phyloP scores from a whole-genome alignment of 2,113 vertebrate genomes.

The Salvelinus namaycush region DNA sequence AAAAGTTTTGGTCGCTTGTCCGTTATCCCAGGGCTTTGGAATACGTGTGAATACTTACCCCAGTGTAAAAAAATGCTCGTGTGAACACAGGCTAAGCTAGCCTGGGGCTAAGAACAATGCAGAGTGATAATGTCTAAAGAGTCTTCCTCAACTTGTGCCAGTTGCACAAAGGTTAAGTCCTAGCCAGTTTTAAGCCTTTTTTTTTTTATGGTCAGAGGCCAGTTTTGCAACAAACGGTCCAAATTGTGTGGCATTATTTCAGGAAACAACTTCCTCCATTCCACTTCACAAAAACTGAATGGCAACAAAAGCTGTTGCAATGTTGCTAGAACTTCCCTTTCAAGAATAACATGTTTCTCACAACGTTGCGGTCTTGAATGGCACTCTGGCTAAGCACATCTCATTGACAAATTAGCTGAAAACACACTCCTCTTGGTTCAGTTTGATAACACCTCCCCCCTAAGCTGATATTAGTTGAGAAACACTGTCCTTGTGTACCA shows the following conservation, averaged over 20 bases:
- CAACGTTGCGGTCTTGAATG: background rate
- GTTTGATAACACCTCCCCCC: background rate
- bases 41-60: too few relatives aligned
- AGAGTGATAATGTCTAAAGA: background rate
- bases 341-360: background rate
- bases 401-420: background rate
- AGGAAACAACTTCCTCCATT: background rate
- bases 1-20: too few relatives aligned
- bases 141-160: background rate
- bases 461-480: too few relatives aligned
- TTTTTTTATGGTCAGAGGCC: background rate
- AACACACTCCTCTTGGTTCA: background rate
- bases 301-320: background rate
- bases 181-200: background rate
- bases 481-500: too few relatives aligned
- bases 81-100: too few relatives aligned
- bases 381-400: background rate
- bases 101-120: too few relatives aligned
- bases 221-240: slow-evolving; percentile 1
- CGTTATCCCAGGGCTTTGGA: too few relatives aligned
- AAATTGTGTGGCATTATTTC: too few relatives aligned
- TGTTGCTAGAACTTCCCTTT: background rate
- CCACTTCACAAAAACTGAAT: background rate
- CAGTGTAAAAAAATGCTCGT: too few relatives aligned
- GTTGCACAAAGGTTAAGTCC: too few relatives aligned